Percentiles rank a stretch among this genome's conserved stretches.
phyloP scores from a whole-genome alignment of 2,888 invertebrate species.

The Cephus rjabovi region DNA sequence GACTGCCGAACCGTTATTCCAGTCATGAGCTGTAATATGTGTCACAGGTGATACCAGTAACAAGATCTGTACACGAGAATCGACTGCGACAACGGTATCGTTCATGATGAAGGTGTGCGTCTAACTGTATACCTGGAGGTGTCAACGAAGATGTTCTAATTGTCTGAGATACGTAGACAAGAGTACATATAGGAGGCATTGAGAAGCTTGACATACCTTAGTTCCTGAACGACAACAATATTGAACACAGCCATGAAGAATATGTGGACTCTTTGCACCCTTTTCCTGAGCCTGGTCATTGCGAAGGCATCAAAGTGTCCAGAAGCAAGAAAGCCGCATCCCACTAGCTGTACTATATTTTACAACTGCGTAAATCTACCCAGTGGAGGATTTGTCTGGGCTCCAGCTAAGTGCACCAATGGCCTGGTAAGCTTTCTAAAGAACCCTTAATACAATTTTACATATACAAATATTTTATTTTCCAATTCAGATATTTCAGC shows the following conservation, averaged over 20 bases:
- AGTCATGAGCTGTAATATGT: neutral
- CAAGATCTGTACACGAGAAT: neutral
- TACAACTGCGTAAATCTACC: slow-evolving; percentile 58
- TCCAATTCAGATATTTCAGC: slow-evolving; percentile 51
- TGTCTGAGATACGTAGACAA: slow-evolving; percentile 37
- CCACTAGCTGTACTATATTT: slow-evolving; percentile 55
- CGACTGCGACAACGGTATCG: neutral
- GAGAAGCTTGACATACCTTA: slow-evolving; percentile 30
- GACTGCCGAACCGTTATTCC: neutral
- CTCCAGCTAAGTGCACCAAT: slow-evolving; percentile 54
- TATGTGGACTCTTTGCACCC: neutral
- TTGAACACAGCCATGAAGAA: neutral
- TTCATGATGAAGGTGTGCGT: neutral
- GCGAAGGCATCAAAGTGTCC: slow-evolving; percentile 51
- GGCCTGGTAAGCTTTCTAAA: slow-evolving; percentile 49
- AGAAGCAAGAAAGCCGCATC: slow-evolving; percentile 52
- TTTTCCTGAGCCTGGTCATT: slow-evolving; percentile 10
- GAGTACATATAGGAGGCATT: slow-evolving; percentile 35
- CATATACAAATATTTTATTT: slow-evolving; percentile 3
- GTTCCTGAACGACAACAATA: neutral
- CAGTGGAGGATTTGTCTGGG: slow-evolving; percentile 54
- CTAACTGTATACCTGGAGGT: slow-evolving; percentile 48
- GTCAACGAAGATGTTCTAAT: slow-evolving; percentile 40
- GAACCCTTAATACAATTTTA: neutral
- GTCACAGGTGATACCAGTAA: neutral